Evolutionary conservation across 2,113 vertebrate genomes (phyloP), one percentile per base, ranked within the genome.

Genomic region (Microtus pennsylvanicus): DNA sequence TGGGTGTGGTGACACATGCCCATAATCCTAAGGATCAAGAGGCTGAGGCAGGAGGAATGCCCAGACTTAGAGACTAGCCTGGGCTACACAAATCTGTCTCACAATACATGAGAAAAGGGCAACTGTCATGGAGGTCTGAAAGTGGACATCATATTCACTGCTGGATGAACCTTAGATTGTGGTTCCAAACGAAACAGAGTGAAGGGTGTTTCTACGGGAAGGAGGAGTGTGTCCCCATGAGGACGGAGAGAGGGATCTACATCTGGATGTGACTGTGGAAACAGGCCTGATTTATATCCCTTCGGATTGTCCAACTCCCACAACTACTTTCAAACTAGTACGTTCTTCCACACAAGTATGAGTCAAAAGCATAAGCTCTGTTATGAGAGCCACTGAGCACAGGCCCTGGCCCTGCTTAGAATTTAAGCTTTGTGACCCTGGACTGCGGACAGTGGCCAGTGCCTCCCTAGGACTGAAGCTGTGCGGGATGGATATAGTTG

Each of bases 341-440:
- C 1, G 1, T 50, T 65, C 58, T 30, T 78, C 58, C 38, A 85
- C 7, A 1, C 12, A 0, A 58, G 33, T 2, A 13, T 0, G 17
- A 55, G 80, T 11, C 3, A 17, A 55, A 65, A 72, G 38, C 12
- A 16, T 24, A 5, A 69, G 8, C 13, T 75, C 72, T 87, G 26
- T 45, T 24, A n/a, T 72, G 42, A 93, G n/a, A 74, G 3, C 28
- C 7, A 65, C 63, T 0, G 11, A 8, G 35, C 21, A 75, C 50
- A 55, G 50, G 21, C 6, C 30, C 17, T 45, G 67, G 87, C 19
- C 47, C 95, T 75, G 38, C 0, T 90, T 30, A 85, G 67, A 9
- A 30, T n/a, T 58, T 10, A 67, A 30, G 67, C 77, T 45, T 61
- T 0, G 10, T 17, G 61, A 65, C 78, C 69, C 45, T 30, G 67